Base-by-base conservation (phyloP, 1,140 invertebrate species). In the Bicyclus anynana region DNA sequence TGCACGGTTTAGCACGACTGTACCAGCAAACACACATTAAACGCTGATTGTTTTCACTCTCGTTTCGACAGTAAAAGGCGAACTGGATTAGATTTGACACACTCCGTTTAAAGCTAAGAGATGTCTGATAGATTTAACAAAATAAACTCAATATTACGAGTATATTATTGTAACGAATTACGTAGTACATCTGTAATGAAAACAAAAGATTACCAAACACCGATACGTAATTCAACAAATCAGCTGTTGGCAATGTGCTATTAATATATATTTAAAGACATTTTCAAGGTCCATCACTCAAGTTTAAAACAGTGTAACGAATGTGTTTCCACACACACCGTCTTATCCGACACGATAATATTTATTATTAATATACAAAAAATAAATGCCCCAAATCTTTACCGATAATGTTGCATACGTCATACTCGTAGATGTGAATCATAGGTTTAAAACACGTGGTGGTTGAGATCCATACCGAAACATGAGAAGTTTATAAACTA, bases 21-120 rank as follows among this genome's bases (percentile, higher is more conserved):
- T 52, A 47, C 14, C 56, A 46, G 12, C 37, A 13, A 47, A 47
- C 49, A 26, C 17, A 21, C 35, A 33, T 17, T 29, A 33, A 58
- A 51, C 26, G 53, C 40, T 40, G 14, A 53, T 46, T 46, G 53
- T 18, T 54, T 54, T 54, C 53, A 47, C 53, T 54, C 20, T 54
- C 53, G 4, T 17, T 54, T 47, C 13, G 37, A 13, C 33, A 21
- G 21, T 21, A 38, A 38, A 51, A 21, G 17, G 12, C 10, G 29
- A 33, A 33, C 29, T 33, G 29, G 29, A 33, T 33, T 33, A 33
- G 29, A 33, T 33, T 6, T 33, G 29, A 33, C 29, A 33, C 29
- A 33, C 29, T 33, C 29, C 29, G 10, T 7, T 33, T 33, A 33
- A 33, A 33, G 29, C 29, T 10, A 33, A 33, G 29, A 12, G 29